Evolutionary conservation across 2,888 invertebrate genomes (phyloP).

Genomic region (Portevinia maculata): DNA sequence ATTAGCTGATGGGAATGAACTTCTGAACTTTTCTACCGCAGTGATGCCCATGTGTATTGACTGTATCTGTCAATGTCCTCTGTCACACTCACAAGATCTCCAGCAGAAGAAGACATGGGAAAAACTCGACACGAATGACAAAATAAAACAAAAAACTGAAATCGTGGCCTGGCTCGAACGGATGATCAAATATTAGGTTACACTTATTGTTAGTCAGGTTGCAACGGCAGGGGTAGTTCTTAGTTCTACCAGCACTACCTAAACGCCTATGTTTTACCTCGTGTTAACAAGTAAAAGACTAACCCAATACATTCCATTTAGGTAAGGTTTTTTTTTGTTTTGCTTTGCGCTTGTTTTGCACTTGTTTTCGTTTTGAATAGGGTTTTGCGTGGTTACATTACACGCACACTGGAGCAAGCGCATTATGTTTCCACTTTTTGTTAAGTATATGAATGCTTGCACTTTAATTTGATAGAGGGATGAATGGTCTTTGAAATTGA

Average conservation of each 20-base stretch:
- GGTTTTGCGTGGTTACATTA: slow-evolving; percentile 52
- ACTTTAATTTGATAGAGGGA: slow-evolving; percentile 63
- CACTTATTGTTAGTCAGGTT: slow-evolving; percentile 40
- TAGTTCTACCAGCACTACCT: slow-evolving; percentile 41
- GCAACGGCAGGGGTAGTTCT: slow-evolving; percentile 32
- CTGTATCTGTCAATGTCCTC: neutral
- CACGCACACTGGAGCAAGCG: slow-evolving; percentile 68
- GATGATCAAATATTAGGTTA: slow-evolving; percentile 70
- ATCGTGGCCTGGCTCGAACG: slow-evolving; percentile 41
- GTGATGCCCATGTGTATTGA: neutral
- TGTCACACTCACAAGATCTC: slow-evolving; percentile 21
- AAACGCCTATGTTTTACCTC: slow-evolving; percentile 71
- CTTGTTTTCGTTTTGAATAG: slow-evolving; percentile 42
- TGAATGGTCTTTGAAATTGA: slow-evolving; percentile 68
- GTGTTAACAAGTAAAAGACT: slow-evolving; percentile 70
- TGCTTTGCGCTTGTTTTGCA: slow-evolving; percentile 43
- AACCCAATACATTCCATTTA: slow-evolving; percentile 60
- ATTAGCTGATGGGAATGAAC: no score
- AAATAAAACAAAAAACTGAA: slow-evolving; percentile 8
- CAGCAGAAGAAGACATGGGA: slow-evolving; percentile 10
- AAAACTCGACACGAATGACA: slow-evolving; percentile 30
- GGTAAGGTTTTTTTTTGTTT: slow-evolving; percentile 9
- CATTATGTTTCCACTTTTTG: slow-evolving; percentile 71
- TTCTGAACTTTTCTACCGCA: neutral
- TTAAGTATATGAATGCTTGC: slow-evolving; percentile 71